Evolutionary conservation across 2,888 invertebrate species (phyloP), one percentile per base, ranked within the genome.

Genomic region (Boloria selene): DNA sequence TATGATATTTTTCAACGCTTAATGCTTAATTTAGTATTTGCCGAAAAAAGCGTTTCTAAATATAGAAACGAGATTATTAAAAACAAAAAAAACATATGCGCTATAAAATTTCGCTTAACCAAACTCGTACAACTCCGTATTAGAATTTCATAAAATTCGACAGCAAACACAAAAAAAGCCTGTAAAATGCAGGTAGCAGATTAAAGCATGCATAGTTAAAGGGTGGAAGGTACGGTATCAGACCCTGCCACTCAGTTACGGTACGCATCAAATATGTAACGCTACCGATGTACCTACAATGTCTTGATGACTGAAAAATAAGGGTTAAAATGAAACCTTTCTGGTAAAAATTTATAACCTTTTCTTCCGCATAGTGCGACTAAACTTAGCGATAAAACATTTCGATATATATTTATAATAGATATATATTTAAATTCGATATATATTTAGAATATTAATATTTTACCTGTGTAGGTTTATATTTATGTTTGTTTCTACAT

Each of bases 141-240:
- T 59, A 45, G 52, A 18, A 47, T 52, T 64, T 59, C 18, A 64
- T 64, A 59, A 58, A 58, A 58, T 64, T 64, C 64, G 64, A 64
- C 64, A 64, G 47, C 18, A 31, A 62, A 61, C 58, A 45, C 58
- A 59, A 58, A 63, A n/a, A 64, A 58, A 52, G 14, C 52, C 63
- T 64, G 62, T 70, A 70, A 70, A 70, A 72, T 65, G 62, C 68
- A 65, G 66, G 31, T 72, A 66, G 74, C 72, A 79, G 82, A 84
- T 84, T 84, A 84, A 84, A 80, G 71, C 80, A 82, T 84, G 80
- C 82, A 84, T 84, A 79, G 76, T 84, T 84, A 81, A 84, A 78
- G 77, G 79, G 79, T 79, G 77, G 64, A 60, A 67, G 47, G 59
- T 53, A 69, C 64, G 64, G 70, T 66, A 63, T 38, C 65, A 63